Percentiles rank a stretch among this genome's conserved stretches.
phyloP scores from a whole-genome alignment of 2,113 vertebrate genomes.

The Phocoena sinus region DNA sequence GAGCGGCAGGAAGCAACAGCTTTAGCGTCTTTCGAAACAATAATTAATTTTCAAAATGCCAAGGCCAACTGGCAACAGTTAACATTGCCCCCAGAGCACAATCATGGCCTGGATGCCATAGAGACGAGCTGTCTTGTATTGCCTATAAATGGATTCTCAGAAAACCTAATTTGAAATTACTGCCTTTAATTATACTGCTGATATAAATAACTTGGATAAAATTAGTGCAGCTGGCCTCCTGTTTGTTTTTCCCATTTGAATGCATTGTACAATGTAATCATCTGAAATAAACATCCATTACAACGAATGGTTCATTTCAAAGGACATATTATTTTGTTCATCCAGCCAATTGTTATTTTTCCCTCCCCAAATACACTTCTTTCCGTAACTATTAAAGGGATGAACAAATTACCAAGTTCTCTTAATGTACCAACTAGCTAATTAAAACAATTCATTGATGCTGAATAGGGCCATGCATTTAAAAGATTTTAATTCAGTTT shows the following conservation, averaged over 20 bases:
- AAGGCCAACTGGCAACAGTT: constrained; percentile 61
- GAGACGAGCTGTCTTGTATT: constrained; percentile 64
- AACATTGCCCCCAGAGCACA: constrained; percentile 38
- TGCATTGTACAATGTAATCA: constrained; percentile 57
- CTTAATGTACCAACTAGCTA: constrained; percentile 48
- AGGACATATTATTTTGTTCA: constrained; percentile 65
- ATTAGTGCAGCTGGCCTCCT: constrained; percentile 67
- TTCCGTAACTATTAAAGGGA: constrained; percentile 57
- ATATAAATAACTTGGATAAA: constrained; percentile 76
- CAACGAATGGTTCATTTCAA: constrained; percentile 61
- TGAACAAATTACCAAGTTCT: constrained; percentile 63
- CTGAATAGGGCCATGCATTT: constrained; percentile 44
- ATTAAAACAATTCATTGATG: constrained; percentile 63
- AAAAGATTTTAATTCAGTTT: constrained; percentile 59
- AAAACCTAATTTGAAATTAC: constrained; percentile 76
- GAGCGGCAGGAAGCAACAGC: constrained; percentile 37
- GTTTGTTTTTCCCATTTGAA: constrained; percentile 71
- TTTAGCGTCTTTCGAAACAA: constrained; percentile 43
- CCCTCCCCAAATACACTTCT: constrained; percentile 46
- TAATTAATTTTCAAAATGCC: constrained; percentile 67
- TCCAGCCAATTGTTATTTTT: constrained; percentile 52
- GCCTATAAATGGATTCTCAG: constrained; percentile 69
- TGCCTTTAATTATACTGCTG: constrained; percentile 74
- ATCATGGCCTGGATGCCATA: constrained; percentile 18
- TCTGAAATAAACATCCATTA: constrained; percentile 67